Conservation (phyloP, 2,888 invertebrate species). For the Mesorhabditis belari region DNA sequence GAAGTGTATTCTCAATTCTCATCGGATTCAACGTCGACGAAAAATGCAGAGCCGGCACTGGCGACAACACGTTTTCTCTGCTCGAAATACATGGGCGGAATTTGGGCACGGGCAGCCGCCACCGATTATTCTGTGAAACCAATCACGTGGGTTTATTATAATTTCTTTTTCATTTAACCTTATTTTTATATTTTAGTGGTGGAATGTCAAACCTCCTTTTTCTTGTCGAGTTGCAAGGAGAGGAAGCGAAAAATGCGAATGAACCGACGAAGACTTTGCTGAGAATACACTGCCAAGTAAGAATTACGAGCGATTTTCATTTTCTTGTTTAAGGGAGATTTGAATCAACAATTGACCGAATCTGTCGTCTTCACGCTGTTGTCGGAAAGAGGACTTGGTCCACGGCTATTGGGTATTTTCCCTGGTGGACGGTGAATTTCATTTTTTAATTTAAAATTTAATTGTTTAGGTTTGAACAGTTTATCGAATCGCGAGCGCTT, state of each 20-base stretch:
- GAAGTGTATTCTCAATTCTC: no score
- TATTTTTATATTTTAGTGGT: constrained; percentile 65
- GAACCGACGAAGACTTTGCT: constrained; percentile 54
- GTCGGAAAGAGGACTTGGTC: constrained; percentile 74
- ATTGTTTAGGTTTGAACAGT: constrained; percentile 28
- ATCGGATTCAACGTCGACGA: no score
- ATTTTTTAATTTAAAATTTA: not conserved
- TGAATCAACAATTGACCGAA: constrained; percentile 85
- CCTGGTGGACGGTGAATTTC: constrained; percentile 75
- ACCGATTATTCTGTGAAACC: constrained; percentile 27
- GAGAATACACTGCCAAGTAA: constrained; percentile 56
- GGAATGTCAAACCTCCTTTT: constrained; percentile 90
- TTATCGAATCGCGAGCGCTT: constrained; percentile 72
- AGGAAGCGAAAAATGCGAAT: not conserved
- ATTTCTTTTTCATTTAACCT: constrained; percentile 1
- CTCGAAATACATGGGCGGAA: constrained; percentile 38
- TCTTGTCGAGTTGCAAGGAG: constrained; percentile 69
- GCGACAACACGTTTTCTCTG: constrained; percentile 21
- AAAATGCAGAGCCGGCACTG: no score
- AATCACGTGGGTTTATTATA: constrained; percentile 28
- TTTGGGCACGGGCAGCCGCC: constrained; percentile 30
- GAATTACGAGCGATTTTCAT: not conserved
- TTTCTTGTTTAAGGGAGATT: constrained; percentile 45
- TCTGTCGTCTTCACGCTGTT: constrained; percentile 89
- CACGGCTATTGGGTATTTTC: constrained; percentile 86